phyloP scores from a whole-genome alignment of 1,140 invertebrate genomes.

The Triops cancriformis region DNA sequence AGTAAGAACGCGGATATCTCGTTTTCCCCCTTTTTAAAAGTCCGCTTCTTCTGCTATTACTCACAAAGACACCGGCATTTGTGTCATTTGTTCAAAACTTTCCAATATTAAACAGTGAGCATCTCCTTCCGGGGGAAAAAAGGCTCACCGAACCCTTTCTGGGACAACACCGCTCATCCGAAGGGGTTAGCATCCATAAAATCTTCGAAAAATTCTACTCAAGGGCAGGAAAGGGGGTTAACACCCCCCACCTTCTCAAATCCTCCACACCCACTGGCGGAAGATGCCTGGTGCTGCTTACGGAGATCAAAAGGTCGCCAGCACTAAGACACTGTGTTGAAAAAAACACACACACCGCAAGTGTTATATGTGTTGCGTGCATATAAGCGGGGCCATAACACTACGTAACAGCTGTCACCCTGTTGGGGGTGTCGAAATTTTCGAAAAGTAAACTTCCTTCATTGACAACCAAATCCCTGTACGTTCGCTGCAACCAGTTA shows the following conservation, averaged over 20 bases:
- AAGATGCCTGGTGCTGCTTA: not conserved
- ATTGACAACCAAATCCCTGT: not conserved
- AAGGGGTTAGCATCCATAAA: not conserved
- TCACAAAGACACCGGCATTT: slow-evolving; percentile 5
- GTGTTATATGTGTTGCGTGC: not conserved
- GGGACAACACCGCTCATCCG: too few species aligned
- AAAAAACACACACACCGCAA: not conserved
- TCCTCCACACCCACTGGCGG: not conserved
- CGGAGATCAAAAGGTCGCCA: not conserved
- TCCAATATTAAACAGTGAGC: not conserved
- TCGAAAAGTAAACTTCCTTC: not conserved
- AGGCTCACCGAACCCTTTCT: not conserved
- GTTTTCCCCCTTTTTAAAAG: not conserved
- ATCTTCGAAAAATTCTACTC: not conserved
- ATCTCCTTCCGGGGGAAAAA: not conserved
- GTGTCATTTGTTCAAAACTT: not conserved
- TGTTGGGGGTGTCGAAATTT: not conserved
- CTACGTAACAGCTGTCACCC: not conserved
- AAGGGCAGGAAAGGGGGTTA: not conserved
- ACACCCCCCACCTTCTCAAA: not conserved
- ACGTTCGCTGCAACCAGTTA: not conserved
- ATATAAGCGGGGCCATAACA: not conserved
- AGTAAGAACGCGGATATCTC: too few species aligned
- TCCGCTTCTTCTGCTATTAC: not conserved
- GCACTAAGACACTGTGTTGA: not conserved